Base-by-base conservation (phyloP, 2,888 invertebrate species). In the Lithophane semibrunnea region DNA sequence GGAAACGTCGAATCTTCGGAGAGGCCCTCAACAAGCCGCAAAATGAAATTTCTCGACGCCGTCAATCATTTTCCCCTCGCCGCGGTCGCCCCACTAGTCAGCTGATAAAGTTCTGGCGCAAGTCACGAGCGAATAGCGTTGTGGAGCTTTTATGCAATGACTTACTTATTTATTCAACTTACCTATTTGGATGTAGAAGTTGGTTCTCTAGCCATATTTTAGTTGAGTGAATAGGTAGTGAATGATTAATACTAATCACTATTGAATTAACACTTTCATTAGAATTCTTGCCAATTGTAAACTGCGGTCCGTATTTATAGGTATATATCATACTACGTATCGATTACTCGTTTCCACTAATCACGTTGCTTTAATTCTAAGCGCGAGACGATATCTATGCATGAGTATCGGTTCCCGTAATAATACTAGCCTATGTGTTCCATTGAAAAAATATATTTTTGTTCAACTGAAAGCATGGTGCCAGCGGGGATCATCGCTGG, bases 11-110 rank as follows among this genome's bases (percentile, higher is more conserved):
- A 91, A 92, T 93, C 93, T 92, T 92, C 92, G 92, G 93, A 93
- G 92, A 89, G 93, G 92, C 92, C 93, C 94, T 96, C 96, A 94
- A 96, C 95, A 95, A 94, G 95, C 96, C 96, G 91, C 96, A 96
- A 96, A 96, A 96, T 96, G 95, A 96, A 96, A 94, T 96, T 95
- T 96, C 96, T 94, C 93, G 93, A 92, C 90, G 93, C 94, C 93
- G 96, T 96, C 96, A 95, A 96, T 96, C 96, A 96, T 96, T 95
- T 96, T 94, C 95, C 96, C 96, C 96, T 94, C 91, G 73, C 87
- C 86, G 88, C 88, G 87, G 85, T 87, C 88, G 87, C 91, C 90
- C 91, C 80, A 86, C 90, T 90, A 90, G 90, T 91, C 89, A 87
- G 88, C 90, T 90, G 90, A 91, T 90, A 89, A 86, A 82, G 80